Percentiles rank a stretch among this genome's conserved stretches.
phyloP scores from a whole-genome alignment of 2,888 invertebrate genomes.

The Parnassius apollo region DNA sequence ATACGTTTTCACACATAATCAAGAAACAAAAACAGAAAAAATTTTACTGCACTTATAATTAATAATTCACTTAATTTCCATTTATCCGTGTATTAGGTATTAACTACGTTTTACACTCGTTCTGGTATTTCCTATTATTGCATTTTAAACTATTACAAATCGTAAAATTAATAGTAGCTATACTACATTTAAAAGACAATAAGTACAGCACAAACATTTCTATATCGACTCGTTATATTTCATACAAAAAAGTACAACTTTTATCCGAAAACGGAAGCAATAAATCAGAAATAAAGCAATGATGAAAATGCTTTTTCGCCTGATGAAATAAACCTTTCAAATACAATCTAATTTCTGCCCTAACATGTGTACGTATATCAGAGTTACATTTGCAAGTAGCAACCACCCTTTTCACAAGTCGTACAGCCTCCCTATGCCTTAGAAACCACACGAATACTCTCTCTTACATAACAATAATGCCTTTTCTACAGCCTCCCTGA shows the following conservation, averaged over 20 bases:
- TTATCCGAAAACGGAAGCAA: slow-evolving; percentile 6
- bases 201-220: too few species aligned
- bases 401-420: slow-evolving; percentile 63
- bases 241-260: background rate
- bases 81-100: background rate
- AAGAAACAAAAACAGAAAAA: too few species aligned
- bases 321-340: slow-evolving; percentile 58
- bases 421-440: slow-evolving; percentile 59
- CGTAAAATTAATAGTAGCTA: too few species aligned
- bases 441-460: slow-evolving; percentile 72
- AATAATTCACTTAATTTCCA: background rate
- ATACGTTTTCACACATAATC: background rate
- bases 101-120: background rate
- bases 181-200: too few species aligned
- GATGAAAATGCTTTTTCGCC: slow-evolving; percentile 35
- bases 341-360: slow-evolving; percentile 61
- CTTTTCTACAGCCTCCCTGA: slow-evolving; percentile 61
- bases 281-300: slow-evolving; percentile 31
- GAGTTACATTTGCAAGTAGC: slow-evolving; percentile 59
- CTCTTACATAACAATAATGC: slow-evolving; percentile 79
- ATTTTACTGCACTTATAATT: too few species aligned
- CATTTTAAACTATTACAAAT: too few species aligned
- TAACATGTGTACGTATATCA: slow-evolving; percentile 57
- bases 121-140: too few species aligned
- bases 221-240: background rate